phyloP scores from a whole-genome alignment of 2,113 vertebrate genomes.

The Salvelinus fontinalis region DNA sequence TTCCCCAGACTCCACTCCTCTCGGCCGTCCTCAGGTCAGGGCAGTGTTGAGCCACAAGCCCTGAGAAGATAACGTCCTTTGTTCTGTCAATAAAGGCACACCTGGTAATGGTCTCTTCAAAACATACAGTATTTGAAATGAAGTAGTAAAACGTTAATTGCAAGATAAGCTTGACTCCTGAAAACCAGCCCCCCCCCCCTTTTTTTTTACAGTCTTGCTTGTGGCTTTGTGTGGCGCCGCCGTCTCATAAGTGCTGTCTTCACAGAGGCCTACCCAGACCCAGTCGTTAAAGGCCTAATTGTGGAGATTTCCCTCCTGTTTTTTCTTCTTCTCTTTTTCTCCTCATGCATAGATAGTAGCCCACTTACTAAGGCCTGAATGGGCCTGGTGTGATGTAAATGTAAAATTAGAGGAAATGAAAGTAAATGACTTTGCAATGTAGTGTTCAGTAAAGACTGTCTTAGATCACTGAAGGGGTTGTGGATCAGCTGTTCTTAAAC shows the following conservation, averaged over 20 bases:
- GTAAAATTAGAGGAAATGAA: constrained; percentile 97
- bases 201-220: constrained; percentile 78
- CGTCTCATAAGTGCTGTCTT: constrained; percentile 86
- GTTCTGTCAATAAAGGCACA: constrained; percentile 78
- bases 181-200: constrained; percentile 54
- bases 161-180: constrained; percentile 79
- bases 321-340: constrained; percentile 66
- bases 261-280: constrained; percentile 84
- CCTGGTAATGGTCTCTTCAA: constrained; percentile 81
- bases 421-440: constrained; percentile 83
- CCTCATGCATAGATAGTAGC: constrained; percentile 82
- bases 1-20: background rate
- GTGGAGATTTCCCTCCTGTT: constrained; percentile 88
- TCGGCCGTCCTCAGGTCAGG: constrained; percentile 55
- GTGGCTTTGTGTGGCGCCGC: constrained; percentile 85
- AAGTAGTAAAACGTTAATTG: constrained; percentile 75
- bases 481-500: constrained; percentile 80
- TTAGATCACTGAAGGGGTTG: constrained; percentile 81
- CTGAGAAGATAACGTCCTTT: constrained; percentile 67
- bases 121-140: constrained; percentile 79
- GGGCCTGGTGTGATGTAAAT: constrained; percentile 86
- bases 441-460: constrained; percentile 40
- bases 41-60: constrained; percentile 46
- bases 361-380: constrained; percentile 90
- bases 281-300: constrained; percentile 94